Conservation (phyloP, 2,113 vertebrate genomes). For the Dunckerocampus dactyliophorus region DNA sequence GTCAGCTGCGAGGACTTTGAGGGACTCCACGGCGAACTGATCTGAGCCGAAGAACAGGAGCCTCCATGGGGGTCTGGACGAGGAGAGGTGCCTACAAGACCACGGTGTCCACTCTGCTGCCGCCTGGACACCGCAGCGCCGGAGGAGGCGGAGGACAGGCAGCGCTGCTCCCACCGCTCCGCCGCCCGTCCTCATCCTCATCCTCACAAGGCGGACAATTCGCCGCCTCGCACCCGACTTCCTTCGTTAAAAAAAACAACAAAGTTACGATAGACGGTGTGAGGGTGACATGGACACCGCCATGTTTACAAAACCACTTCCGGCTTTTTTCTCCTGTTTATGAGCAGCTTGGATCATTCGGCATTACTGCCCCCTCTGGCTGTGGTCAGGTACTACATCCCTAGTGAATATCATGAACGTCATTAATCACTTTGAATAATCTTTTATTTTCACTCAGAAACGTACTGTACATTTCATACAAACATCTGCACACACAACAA, state of each 20-base stretch:
- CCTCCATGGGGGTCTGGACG: slow-evolving; percentile 76
- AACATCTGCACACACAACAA: too few relatives aligned
- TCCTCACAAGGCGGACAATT: slow-evolving; percentile 6
- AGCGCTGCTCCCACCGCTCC: not conserved
- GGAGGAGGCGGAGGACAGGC: not conserved
- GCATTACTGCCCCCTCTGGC: not conserved
- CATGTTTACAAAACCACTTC: slow-evolving; percentile 29
- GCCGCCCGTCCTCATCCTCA: slow-evolving; percentile 3
- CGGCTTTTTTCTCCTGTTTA: not conserved
- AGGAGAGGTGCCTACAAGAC: not conserved
- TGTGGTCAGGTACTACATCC: not conserved
- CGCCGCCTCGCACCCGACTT: not conserved
- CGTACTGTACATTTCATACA: too few relatives aligned
- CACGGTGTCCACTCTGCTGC: fast-evolving
- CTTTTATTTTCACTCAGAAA: too few relatives aligned
- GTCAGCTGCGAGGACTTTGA: slow-evolving; percentile 73
- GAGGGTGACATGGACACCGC: slow-evolving; percentile 15
- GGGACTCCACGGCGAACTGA: slow-evolving; percentile 78
- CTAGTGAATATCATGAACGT: not conserved
- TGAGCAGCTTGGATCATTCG: not conserved
- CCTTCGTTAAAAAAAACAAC: not conserved
- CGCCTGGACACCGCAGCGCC: not conserved
- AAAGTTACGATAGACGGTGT: not conserved
- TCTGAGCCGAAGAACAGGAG: slow-evolving; percentile 90
- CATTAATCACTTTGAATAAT: too few relatives aligned